These are phyloP conservation scores for Poecilia latipinna DNA, from an alignment of 2,113 vertebrate genomes.

Conservation along the genomic window DNA sequence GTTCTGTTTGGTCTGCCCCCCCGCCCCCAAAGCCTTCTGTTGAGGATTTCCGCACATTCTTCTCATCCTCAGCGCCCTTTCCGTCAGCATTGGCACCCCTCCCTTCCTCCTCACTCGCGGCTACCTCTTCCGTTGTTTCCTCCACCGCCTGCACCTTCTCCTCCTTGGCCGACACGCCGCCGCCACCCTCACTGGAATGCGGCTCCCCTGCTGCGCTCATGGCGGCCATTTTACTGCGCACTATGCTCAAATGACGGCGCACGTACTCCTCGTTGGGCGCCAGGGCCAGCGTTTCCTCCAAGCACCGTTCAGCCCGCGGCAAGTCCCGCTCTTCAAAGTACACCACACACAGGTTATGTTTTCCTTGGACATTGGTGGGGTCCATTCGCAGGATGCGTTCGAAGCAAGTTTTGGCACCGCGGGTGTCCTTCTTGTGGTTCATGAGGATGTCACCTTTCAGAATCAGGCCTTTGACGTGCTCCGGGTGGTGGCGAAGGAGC, in stretches of 20 bases:
- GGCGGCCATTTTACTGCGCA: conserved; percentile 92
- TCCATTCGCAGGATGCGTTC: conserved; percentile 90
- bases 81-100: conserved; percentile 41
- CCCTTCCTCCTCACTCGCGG: conserved; percentile 64
- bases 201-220: conserved; percentile 79
- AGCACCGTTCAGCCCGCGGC: conserved; percentile 88
- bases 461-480: conserved; percentile 96
- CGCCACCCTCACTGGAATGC: conserved; percentile 56
- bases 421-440: conserved; percentile 97
- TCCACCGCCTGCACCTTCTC: conserved; percentile 36
- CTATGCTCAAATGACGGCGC: conserved; percentile 91
- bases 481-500: conserved; percentile 89
- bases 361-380: conserved; percentile 94
- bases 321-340: conserved; percentile 96
- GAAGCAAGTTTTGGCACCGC: conserved; percentile 91
- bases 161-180: conserved; percentile 13
- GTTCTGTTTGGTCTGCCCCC: conserved; percentile 74
- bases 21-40: conserved; percentile 56
- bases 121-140: conserved; percentile 25
- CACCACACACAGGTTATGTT: conserved; percentile 97
- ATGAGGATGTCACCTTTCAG: conserved; percentile 98
- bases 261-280: conserved; percentile 97
- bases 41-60: conserved; percentile 81
- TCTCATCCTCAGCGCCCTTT: conserved; percentile 73
- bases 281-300: conserved; percentile 90